Evolutionary conservation across 1,140 invertebrate genomes (phyloP).

Genomic region (Ceratoteleas bidentatus): DNA sequence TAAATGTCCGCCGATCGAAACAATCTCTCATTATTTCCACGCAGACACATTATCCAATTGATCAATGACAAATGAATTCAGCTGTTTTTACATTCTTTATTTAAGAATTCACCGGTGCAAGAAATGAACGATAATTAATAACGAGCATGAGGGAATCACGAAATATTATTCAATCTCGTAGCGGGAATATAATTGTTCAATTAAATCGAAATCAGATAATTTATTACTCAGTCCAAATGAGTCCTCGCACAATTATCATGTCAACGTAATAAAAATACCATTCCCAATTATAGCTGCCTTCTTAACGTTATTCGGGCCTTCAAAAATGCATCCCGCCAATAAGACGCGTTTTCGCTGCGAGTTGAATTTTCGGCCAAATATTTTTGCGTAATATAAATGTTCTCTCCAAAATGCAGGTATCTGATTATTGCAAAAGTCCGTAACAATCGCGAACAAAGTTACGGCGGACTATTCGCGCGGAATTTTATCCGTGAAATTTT

Average conservation of each 20-base stretch:
- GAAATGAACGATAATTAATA: not conserved
- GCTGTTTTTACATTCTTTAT: not conserved
- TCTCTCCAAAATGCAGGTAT: not conserved
- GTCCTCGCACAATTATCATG: not conserved
- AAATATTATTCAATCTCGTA: not conserved
- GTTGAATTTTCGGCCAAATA: too few relatives aligned
- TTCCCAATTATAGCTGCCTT: not conserved
- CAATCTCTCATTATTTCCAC: not conserved
- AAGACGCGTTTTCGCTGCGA: too few relatives aligned
- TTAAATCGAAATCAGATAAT: not conserved
- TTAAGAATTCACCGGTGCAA: not conserved
- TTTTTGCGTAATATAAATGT: too few relatives aligned
- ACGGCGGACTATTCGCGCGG: not conserved
- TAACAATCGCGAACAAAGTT: not conserved
- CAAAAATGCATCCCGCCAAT: too few relatives aligned
- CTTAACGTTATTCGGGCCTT: too few relatives aligned
- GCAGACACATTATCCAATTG: not conserved
- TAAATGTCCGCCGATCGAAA: too few relatives aligned
- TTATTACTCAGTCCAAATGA: not conserved
- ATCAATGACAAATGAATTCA: not conserved
- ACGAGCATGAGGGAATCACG: not conserved
- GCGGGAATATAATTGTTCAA: not conserved
- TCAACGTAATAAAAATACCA: not conserved
- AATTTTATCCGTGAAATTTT: slow-evolving; percentile 11
- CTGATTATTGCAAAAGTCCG: slow-evolving; percentile 7